phyloP scores from a whole-genome alignment of 2,888 invertebrate species.

The Melieria omissa region DNA sequence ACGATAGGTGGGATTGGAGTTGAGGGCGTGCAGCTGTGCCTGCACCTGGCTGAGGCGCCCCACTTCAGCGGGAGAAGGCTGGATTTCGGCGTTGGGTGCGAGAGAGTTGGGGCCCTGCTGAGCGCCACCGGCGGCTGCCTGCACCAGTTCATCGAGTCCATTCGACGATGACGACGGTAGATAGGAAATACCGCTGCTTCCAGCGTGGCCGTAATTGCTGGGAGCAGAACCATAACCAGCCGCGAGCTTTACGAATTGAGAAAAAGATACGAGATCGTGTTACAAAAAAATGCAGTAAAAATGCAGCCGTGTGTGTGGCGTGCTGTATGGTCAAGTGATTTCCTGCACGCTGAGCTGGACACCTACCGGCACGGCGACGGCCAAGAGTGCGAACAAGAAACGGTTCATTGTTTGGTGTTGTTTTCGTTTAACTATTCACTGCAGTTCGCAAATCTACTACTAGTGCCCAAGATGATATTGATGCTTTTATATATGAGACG shows the following conservation, averaged over 20 bases:
- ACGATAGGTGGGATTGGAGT: conserved; percentile 55
- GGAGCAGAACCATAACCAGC: conserved; percentile 17
- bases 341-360: background rate
- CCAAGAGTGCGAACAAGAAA: conserved; percentile 59
- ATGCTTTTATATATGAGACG: conserved; percentile 47
- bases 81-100: conserved; percentile 55
- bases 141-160: conserved; percentile 58
- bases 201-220: conserved; percentile 2
- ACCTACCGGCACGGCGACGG: conserved; percentile 63
- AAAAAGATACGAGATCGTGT: no score
- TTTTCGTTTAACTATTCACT: conserved; percentile 36
- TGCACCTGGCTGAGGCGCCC: conserved; percentile 55
- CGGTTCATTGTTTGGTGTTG: conserved; percentile 55
- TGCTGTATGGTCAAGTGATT: background rate
- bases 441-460: conserved; percentile 40
- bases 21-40: conserved; percentile 56
- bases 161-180: conserved; percentile 44
- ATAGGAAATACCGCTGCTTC: conserved; percentile 25
- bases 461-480: conserved; percentile 35
- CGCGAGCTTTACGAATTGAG: conserved; percentile 16
- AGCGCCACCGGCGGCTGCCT: conserved; percentile 53
- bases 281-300: background rate
- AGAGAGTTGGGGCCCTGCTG: conserved; percentile 47
- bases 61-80: conserved; percentile 54
- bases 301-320: conserved; percentile 22